A percentile compares a stretch with the other conserved stretches of the same genome.
Conservation (phyloP, 2,888 invertebrate genomes). For the Drosophila mulleri region DNA sequence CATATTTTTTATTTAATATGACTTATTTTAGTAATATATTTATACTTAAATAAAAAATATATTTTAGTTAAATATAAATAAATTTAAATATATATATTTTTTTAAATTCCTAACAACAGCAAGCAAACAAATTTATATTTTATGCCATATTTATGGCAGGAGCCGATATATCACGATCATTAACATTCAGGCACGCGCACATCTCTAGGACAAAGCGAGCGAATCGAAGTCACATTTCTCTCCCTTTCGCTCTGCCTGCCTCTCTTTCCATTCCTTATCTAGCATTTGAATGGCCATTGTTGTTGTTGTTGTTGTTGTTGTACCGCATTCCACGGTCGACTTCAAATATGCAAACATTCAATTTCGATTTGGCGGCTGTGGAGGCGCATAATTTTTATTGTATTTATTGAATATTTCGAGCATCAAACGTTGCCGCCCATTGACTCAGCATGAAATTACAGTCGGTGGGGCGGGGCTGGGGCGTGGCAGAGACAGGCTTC, state of each 20-base stretch:
- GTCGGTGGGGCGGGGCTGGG: not conserved
- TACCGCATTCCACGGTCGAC: conserved; percentile 71
- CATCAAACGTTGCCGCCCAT: conserved; percentile 64
- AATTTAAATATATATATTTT: too few species aligned
- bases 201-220: conserved; percentile 5
- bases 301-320: conserved; percentile 34
- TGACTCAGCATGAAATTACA: conserved; percentile 65
- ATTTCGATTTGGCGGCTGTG: conserved; percentile 49
- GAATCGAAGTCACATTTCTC: conserved; percentile 8
- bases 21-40: too few species aligned
- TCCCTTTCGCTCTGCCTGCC: not conserved
- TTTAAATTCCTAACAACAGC: too few species aligned
- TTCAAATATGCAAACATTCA: conserved; percentile 79
- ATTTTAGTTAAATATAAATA: too few species aligned
- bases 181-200: not conserved
- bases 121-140: too few species aligned
- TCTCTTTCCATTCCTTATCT: not conserved
- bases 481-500: not conserved
- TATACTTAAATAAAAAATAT: too few species aligned
- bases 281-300: conserved; percentile 9
- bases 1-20: too few species aligned
- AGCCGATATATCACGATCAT: too few species aligned
- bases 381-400: conserved; percentile 71
- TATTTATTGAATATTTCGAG: conserved; percentile 79
- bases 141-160: too few species aligned